A percentile compares a stretch with the other conserved stretches of the same genome.
Evolutionary conservation across 2,797 vertebrate species (phyloP).

Genomic region (Diplodus puntazzo): DNA sequence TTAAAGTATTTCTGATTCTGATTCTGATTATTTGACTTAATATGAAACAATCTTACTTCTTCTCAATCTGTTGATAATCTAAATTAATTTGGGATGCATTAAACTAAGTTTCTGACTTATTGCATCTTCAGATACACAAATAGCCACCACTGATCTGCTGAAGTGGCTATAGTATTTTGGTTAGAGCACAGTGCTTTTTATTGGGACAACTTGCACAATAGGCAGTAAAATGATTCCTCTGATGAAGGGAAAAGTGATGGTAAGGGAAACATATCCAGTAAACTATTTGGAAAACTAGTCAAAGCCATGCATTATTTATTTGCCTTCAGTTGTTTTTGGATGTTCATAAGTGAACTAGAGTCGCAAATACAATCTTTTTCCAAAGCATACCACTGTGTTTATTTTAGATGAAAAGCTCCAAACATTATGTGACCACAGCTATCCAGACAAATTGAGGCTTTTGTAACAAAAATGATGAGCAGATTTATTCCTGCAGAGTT

Average conservation of each 20-base stretch:
- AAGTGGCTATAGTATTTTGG: neutral
- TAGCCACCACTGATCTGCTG: neutral
- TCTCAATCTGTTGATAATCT: too few relatives aligned
- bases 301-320: neutral
- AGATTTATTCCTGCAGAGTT: constrained; percentile 29
- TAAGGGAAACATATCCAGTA: neutral
- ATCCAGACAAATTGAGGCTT: neutral
- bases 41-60: too few relatives aligned
- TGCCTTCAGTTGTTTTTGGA: neutral
- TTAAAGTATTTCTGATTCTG: too few relatives aligned
- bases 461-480: constrained; percentile 7
- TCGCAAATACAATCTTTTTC: neutral
- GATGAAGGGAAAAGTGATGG: neutral
- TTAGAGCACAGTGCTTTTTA: neutral
- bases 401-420: neutral
- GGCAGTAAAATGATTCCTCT: neutral
- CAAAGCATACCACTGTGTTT: neutral
- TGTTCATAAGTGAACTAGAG: neutral
- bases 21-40: too few relatives aligned
- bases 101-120: too few relatives aligned
- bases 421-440: neutral
- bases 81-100: too few relatives aligned
- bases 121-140: neutral
- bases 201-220: neutral
- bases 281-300: neutral